phyloP scores from a whole-genome alignment of 2,113 vertebrate species.

The Bungarus multicinctus region DNA sequence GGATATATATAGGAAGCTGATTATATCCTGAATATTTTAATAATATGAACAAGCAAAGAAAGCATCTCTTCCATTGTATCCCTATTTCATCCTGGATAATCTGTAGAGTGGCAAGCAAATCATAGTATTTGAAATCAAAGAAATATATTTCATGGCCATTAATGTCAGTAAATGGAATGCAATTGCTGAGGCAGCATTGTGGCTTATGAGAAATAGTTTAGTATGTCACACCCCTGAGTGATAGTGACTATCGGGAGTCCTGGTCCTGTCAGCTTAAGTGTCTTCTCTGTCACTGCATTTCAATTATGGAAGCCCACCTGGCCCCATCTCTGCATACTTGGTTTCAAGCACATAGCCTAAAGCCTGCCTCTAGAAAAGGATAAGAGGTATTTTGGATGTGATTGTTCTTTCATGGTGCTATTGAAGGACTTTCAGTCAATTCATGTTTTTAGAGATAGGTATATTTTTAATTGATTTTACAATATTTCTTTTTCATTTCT shows the following conservation, averaged over 20 bases:
- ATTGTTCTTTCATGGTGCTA: neutral
- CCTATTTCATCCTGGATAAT: neutral
- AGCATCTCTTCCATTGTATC: neutral
- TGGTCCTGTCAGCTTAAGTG: neutral
- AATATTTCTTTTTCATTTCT: neutral
- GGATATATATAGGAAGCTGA: neutral
- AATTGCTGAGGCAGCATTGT: neutral
- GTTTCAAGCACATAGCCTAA: neutral
- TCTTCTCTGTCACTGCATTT: neutral
- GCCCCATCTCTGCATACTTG: neutral
- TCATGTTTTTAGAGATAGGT: neutral
- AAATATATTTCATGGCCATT: neutral
- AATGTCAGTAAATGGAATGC: neutral
- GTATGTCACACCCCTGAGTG: neutral
- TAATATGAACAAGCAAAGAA: neutral
- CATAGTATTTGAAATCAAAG: neutral
- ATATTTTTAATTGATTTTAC: neutral
- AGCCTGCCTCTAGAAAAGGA: neutral
- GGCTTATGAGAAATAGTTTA: neutral
- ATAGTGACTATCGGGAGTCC: neutral
- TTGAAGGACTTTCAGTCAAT: neutral
- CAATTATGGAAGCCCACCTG: neutral
- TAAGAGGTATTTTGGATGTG: neutral
- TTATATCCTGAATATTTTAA: neutral
- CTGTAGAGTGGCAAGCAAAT: neutral